A percentile compares a stretch with the other conserved stretches of the same genome.
Evolutionary conservation across 2,888 invertebrate genomes (phyloP).

Genomic region (Eristalinus aeneus): DNA sequence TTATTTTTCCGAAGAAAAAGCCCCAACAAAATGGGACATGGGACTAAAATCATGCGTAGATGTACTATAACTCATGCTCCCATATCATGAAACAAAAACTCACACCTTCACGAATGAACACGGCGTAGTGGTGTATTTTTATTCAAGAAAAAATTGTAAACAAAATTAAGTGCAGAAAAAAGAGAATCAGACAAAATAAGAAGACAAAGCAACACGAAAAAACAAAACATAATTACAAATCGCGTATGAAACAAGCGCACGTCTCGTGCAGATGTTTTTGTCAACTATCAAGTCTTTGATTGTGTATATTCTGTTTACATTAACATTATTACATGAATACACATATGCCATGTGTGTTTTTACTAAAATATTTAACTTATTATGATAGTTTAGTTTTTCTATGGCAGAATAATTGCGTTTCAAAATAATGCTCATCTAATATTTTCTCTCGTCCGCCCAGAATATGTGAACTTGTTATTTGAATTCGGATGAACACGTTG

Average conservation of each 20-base stretch:
- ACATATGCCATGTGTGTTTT: background rate
- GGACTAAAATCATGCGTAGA: slow-evolving; percentile 10
- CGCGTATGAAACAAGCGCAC: slow-evolving; percentile 28
- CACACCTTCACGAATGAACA: background rate
- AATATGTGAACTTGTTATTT: background rate
- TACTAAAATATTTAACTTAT: slow-evolving; percentile 23
- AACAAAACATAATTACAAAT: slow-evolving; percentile 39
- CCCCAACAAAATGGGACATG: background rate
- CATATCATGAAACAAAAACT: background rate
- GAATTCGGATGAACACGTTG: background rate
- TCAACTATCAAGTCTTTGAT: slow-evolving; percentile 18
- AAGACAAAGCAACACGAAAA: background rate
- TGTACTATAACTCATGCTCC: slow-evolving; percentile 2
- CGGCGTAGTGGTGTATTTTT: background rate
- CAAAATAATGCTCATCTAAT: slow-evolving; percentile 5
- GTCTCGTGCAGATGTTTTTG: slow-evolving; percentile 17
- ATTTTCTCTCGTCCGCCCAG: background rate
- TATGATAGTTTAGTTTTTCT: background rate
- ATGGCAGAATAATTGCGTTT: background rate
- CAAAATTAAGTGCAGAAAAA: slow-evolving; percentile 26
- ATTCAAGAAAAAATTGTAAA: slow-evolving; percentile 29
- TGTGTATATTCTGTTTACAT: slow-evolving; percentile 6
- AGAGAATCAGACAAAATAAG: background rate
- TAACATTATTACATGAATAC: slow-evolving; percentile 11
- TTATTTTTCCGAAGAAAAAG: background rate